Percentiles rank a stretch among this genome's conserved stretches.
phyloP scores from a whole-genome alignment of 2,113 vertebrate genomes.

The Sylvia atricapilla region DNA sequence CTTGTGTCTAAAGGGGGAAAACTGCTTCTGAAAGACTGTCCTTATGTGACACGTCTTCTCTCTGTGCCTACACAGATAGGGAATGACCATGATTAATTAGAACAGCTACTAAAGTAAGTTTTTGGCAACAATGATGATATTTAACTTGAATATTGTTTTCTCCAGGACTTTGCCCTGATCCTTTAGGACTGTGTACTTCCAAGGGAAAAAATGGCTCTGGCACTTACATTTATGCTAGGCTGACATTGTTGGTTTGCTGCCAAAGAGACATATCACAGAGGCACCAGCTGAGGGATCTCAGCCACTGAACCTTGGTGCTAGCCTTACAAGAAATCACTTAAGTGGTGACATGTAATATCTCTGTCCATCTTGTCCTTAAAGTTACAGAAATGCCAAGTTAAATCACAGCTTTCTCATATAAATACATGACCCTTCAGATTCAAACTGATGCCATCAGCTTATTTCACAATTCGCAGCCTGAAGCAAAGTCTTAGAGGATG shows the following conservation, averaged over 20 bases:
- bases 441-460: neutral
- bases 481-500: neutral
- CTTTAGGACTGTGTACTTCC: neutral
- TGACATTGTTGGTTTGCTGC: neutral
- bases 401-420: neutral
- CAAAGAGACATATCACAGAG: neutral
- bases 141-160: slow-evolving; percentile 10
- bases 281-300: neutral
- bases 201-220: neutral
- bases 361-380: neutral
- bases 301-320: neutral
- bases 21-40: neutral
- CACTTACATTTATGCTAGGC: neutral
- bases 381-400: neutral
- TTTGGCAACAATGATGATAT: neutral
- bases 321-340: neutral
- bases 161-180: neutral
- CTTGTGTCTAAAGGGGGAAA: neutral
- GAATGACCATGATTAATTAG: neutral
- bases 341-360: neutral
- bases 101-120: slow-evolving; percentile 1
- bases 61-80: neutral
- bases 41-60: neutral
- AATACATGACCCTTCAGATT: neutral
- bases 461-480: neutral